phyloP scores from a whole-genome alignment of 2,888 invertebrate species.

The Cephonodes hylas region DNA sequence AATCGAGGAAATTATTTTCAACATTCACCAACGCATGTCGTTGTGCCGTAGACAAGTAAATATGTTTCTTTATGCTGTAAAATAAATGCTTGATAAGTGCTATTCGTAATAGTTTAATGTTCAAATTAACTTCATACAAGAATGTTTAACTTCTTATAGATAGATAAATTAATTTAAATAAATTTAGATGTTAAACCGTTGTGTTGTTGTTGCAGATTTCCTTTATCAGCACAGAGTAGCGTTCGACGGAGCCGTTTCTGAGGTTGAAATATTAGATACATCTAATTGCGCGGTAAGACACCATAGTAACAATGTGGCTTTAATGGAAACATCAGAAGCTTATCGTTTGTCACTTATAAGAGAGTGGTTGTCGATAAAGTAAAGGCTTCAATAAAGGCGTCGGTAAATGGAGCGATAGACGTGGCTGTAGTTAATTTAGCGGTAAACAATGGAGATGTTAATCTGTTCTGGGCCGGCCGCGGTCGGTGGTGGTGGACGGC shows the following conservation, averaged over 20 bases:
- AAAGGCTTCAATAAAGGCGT: constrained; percentile 21
- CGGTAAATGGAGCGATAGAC: constrained; percentile 62
- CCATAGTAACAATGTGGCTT: constrained; percentile 25
- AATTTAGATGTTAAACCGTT: neutral
- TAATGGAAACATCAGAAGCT: constrained; percentile 24
- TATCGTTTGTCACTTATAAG: constrained; percentile 6
- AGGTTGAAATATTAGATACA: constrained; percentile 90
- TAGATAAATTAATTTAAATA: neutral
- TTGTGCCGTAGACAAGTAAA: neutral
- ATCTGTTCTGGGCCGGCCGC: constrained; percentile 48
- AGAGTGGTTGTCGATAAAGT: constrained; percentile 21
- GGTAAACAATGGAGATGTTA: constrained; percentile 76
- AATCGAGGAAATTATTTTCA: constrained; percentile 40
- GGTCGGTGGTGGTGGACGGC: constrained; percentile 34
- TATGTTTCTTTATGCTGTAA: neutral
- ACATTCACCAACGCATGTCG: constrained; percentile 12
- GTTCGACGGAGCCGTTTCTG: constrained; percentile 88
- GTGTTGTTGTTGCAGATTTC: constrained; percentile 85
- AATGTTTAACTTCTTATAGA: neutral
- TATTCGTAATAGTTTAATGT: neutral
- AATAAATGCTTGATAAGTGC: neutral
- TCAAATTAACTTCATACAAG: neutral
- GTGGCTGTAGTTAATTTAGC: constrained; percentile 66
- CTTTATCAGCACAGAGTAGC: constrained; percentile 89
- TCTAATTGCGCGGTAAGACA: constrained; percentile 89